Evolutionary conservation across 2,888 invertebrate genomes (phyloP).

Genomic region (Clivina fossor): DNA sequence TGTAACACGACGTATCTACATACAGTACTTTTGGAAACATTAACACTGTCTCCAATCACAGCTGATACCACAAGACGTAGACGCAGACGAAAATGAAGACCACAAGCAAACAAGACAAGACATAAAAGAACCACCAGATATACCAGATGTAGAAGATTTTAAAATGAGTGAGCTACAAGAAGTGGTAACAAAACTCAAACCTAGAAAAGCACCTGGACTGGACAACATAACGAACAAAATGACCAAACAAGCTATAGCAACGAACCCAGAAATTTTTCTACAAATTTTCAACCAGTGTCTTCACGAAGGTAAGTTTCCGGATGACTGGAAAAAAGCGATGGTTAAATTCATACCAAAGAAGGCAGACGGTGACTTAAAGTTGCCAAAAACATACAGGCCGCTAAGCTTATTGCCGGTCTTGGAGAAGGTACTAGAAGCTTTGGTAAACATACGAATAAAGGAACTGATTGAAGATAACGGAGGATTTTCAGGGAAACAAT

Average conservation of each 20-base stretch:
- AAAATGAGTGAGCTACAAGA: no score
- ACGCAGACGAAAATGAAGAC: no score
- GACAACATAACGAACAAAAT: not conserved
- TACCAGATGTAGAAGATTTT: no score
- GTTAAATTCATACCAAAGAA: not conserved
- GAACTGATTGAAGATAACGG: not conserved
- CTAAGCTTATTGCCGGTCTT: conserved; percentile 1
- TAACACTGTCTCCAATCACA: no score
- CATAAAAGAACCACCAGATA: no score
- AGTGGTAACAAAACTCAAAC: no score
- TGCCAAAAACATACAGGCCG: not conserved
- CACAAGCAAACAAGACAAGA: no score
- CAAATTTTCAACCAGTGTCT: not conserved
- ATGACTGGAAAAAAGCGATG: not conserved
- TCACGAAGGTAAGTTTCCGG: not conserved
- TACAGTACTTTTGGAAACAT: no score
- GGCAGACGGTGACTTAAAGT: not conserved
- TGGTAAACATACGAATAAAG: not conserved
- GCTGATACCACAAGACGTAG: no score
- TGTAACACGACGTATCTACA: no score
- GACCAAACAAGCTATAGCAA: not conserved
- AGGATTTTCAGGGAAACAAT: not conserved
- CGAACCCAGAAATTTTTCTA: not conserved
- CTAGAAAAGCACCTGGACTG: not conserved
- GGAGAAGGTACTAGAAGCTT: conserved; percentile 1